Evolutionary conservation across 2,888 invertebrate genomes (phyloP), one percentile per base, ranked within the genome.

Genomic region (Craniophora ligustri): DNA sequence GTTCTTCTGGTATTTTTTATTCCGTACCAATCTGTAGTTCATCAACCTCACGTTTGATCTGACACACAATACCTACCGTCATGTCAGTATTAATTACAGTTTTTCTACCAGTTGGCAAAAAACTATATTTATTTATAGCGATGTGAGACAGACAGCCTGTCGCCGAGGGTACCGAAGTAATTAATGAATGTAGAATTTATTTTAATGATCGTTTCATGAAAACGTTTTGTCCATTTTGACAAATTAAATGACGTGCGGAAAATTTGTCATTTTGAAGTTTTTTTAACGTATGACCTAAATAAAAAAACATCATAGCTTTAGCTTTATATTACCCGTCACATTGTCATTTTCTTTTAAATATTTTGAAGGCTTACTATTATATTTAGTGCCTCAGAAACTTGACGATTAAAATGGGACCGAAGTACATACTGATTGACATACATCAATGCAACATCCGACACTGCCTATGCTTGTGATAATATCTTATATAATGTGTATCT

Each of bases 11-110:
- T 7, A 3, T 1, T 39, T 23, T 21, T 38, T 63, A 21, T 45
- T 15, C 14, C 3, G 10, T 26, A 40, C 5, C 35, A 42, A 7
- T 13, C 1, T 14, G 15, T n/a, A 68, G 75, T 75, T 78, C 75
- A 57, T 67, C 68, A 68, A 78, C 77, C 77, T 75, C 57, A 44
- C 48, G 21, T 59, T 58, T 56, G 62, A 50, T 55, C 35, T 65
- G 77, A 72, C 49, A 80, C 53, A 62, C 61, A 74, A 75, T 67
- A 75, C 72, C 69, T 40, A 56, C 48, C 50, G 11, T 30, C 58
- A 48, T 70, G 78, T 76, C 78, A 78, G 51, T 79, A 67, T 73
- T 79, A 78, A 80, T 78, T 77, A 38, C 13, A 23, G 31, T 53
- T 70, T 67, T 67, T 63, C 8, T 1, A 26, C 31, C 42, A 50